Conservation (phyloP, 2,113 vertebrate species). For the Onychostruthus taczanowskii region DNA sequence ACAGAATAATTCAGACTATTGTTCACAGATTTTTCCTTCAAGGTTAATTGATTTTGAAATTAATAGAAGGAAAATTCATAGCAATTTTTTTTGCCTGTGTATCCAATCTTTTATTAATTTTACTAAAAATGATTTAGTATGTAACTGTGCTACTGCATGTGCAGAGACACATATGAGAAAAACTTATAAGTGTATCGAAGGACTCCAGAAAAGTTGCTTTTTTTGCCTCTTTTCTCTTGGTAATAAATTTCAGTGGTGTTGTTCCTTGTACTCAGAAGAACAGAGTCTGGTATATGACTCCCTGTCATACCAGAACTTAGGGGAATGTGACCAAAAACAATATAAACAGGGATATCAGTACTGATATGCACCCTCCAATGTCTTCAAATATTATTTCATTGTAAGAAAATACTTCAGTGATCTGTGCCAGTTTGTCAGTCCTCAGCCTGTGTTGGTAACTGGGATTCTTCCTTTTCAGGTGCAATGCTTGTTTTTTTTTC, state of each 20-base stretch:
- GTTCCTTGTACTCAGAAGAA: neutral
- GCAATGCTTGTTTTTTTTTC: neutral
- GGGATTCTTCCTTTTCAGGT: neutral
- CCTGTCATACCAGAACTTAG: neutral
- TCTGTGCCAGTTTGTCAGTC: neutral
- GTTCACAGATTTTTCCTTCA: neutral
- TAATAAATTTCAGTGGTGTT: neutral
- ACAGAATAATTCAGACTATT: neutral
- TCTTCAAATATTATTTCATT: neutral
- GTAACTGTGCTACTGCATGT: neutral
- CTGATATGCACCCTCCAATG: neutral
- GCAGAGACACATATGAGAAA: neutral
- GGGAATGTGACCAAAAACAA: neutral
- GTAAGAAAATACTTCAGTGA: neutral
- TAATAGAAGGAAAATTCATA: neutral
- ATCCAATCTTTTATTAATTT: neutral
- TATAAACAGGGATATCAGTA: neutral
- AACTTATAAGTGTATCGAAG: neutral
- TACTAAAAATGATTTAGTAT: neutral
- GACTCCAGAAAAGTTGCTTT: neutral
- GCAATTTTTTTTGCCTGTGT: neutral
- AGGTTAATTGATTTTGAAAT: neutral
- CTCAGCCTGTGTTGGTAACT: neutral
- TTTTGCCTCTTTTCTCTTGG: neutral
- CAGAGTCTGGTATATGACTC: neutral